Evolutionary conservation across 2,113 vertebrate species (phyloP), one percentile per base, ranked within the genome.

Genomic region (Turnix velox): DNA sequence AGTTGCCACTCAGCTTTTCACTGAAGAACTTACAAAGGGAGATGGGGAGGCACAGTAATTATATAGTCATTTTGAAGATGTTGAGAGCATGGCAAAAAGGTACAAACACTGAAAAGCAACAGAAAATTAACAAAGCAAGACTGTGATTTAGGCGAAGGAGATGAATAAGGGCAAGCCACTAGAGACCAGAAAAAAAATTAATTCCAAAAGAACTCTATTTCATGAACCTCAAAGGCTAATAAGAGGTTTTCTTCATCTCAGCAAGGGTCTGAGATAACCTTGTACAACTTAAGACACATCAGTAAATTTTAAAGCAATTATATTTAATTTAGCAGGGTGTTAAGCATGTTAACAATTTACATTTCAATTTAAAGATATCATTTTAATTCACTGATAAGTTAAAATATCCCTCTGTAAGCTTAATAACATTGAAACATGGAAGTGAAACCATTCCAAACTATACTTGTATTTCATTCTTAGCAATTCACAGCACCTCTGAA

Each of bases 141-240:
- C 37, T 87, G 19, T 94, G 81, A 95, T 94, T 87, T 84, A 87
- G 66, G 87, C 22, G 33, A 93, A 66, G 42, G 4, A 79, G 35
- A 84, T 83, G 78, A 95, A 68, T 91, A 93, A 82, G 83, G 71
- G 59, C 65, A 85, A 95, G 78, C 77, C 92, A 84, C 74, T 19
- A 69, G 80, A 90, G 69, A 92, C 54, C 59, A 91, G 84, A 92
- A 65, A 85, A 65, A 85, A 89, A 90, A 87, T 28, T 10, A 4
- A 71, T 87, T 84, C 65, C 77, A 31, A 69, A 42, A 93, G 66
- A 69, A 69, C 8, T 75, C n/a, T 42, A 37, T 88, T 66, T 82
- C 83, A 54, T 91, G 49, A 90, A 71, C 84, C 86, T 81, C 35
- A 88, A 88, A 89, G 69, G 62, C 54, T 88, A 74, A n/a, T n/a